phyloP scores from a whole-genome alignment of 2,888 invertebrate species.

The Saturnia japonica region DNA sequence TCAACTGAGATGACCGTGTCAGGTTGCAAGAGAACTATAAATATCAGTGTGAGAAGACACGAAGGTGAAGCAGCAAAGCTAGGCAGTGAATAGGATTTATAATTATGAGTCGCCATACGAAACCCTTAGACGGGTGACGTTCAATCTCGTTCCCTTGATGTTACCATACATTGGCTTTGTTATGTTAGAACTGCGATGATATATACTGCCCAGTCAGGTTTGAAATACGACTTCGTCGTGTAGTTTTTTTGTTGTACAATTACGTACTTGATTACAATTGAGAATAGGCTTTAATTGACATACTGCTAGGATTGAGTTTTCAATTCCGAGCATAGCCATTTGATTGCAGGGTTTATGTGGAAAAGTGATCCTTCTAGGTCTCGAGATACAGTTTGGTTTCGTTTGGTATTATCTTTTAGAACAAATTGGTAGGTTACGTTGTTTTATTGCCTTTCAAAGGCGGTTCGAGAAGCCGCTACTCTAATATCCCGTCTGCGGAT shows the following conservation, averaged over 20 bases:
- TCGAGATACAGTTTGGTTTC: slow-evolving; percentile 54
- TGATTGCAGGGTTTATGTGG: slow-evolving; percentile 48
- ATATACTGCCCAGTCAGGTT: slow-evolving; percentile 58
- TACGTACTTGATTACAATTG: slow-evolving; percentile 63
- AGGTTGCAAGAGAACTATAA: slow-evolving; percentile 60
- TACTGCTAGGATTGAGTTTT: slow-evolving; percentile 66
- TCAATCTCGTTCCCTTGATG: slow-evolving; percentile 60
- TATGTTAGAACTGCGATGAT: slow-evolving; percentile 35
- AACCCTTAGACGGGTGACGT: slow-evolving; percentile 70
- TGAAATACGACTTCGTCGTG: slow-evolving; percentile 70
- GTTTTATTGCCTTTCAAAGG: slow-evolving; percentile 70
- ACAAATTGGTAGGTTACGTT: slow-evolving; percentile 51
- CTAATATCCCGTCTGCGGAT: slow-evolving; percentile 77
- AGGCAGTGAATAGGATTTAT: slow-evolving; percentile 73
- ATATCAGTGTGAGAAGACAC: slow-evolving; percentile 75
- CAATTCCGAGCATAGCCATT: slow-evolving; percentile 66
- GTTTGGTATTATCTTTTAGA: slow-evolving; percentile 41
- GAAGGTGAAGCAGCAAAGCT: slow-evolving; percentile 81
- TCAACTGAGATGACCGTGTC: slow-evolving; percentile 58
- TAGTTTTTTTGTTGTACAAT: slow-evolving; percentile 62
- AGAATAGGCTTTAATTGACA: slow-evolving; percentile 70
- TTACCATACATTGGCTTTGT: slow-evolving; percentile 77
- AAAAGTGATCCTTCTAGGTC: slow-evolving; percentile 44
- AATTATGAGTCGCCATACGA: slow-evolving; percentile 80
- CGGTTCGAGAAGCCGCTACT: slow-evolving; percentile 66